phyloP scores from a whole-genome alignment of 2,113 vertebrate species.

The Phaetusa simplex region DNA sequence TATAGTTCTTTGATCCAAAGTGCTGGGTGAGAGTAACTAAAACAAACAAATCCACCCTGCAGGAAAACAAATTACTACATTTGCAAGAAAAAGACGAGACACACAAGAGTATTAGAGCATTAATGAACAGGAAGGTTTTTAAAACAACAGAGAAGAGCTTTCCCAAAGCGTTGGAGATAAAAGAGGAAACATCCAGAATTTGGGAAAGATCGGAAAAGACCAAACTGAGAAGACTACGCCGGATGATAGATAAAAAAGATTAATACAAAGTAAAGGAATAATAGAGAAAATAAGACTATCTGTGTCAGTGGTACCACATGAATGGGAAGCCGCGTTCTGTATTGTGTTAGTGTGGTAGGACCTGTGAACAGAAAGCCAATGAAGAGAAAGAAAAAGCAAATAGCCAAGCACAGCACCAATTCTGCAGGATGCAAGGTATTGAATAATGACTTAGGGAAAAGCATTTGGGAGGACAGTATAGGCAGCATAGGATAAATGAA shows the following conservation, averaged over 20 bases:
- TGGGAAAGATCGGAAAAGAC: not conserved
- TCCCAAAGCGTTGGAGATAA: not conserved
- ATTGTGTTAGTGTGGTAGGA: not conserved
- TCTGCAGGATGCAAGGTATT: not conserved
- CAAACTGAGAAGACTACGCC: not conserved
- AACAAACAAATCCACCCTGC: conserved; percentile 41
- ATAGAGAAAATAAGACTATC: not conserved
- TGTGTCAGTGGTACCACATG: not conserved
- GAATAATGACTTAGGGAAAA: not conserved
- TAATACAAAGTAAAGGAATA: not conserved
- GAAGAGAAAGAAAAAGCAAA: not conserved
- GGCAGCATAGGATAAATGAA: not conserved
- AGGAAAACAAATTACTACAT: conserved; percentile 27
- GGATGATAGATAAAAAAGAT: not conserved
- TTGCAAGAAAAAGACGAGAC: not conserved
- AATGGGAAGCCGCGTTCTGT: not conserved
- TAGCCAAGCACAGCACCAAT: not conserved
- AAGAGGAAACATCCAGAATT: not conserved
- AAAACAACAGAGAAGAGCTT: not conserved
- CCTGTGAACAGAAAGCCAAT: not conserved
- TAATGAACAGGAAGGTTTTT: conserved; percentile 4
- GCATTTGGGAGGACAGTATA: not conserved
- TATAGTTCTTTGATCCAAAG: conserved; percentile 31
- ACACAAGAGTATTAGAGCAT: not conserved
- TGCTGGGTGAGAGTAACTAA: conserved; percentile 33